phyloP scores from a whole-genome alignment of 2,113 vertebrate species.

The Gasterosteus aculeatus region DNA sequence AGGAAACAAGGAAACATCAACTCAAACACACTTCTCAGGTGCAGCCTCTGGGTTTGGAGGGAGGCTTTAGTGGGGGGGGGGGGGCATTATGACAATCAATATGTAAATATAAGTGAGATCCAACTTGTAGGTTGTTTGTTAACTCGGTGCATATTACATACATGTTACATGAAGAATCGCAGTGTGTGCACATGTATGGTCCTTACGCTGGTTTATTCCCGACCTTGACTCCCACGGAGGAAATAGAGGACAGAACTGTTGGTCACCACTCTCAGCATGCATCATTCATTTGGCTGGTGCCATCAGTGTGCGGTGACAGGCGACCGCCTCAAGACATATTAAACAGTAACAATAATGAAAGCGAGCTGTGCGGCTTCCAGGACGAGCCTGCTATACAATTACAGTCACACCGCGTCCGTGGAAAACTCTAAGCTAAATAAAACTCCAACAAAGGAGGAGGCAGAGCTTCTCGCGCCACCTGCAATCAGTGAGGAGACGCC shows the following conservation, averaged over 20 bases:
- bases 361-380: conserved; percentile 12
- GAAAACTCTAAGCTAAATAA: conserved; percentile 13
- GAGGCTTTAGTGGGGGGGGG: conserved; percentile 7
- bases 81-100: not conserved
- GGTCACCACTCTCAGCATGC: conserved; percentile 53
- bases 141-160: too few relatives aligned
- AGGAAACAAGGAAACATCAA: conserved; percentile 10
- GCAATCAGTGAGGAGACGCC: conserved; percentile 9
- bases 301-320: conserved; percentile 48
- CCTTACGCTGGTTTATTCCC: conserved; percentile 36
- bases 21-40: conserved; percentile 39
- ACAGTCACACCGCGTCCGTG: not conserved
- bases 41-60: conserved; percentile 39
- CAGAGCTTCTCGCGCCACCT: not conserved
- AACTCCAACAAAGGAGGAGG: not conserved
- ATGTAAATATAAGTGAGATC: not conserved
- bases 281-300: conserved; percentile 62
- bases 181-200: not conserved
- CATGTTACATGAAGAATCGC: conserved; percentile 1
- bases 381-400: not conserved
- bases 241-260: conserved; percentile 17
- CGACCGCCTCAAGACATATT: conserved; percentile 72
- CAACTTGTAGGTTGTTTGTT: not conserved
- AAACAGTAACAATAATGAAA: conserved; percentile 58
- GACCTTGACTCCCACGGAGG: conserved; percentile 20